Percentiles rank a stretch among this genome's conserved stretches.
These are phyloP conservation scores for Propsilocerus akamusi DNA, from an alignment of 1,140 invertebrate genomes.

Conservation along the genomic window DNA sequence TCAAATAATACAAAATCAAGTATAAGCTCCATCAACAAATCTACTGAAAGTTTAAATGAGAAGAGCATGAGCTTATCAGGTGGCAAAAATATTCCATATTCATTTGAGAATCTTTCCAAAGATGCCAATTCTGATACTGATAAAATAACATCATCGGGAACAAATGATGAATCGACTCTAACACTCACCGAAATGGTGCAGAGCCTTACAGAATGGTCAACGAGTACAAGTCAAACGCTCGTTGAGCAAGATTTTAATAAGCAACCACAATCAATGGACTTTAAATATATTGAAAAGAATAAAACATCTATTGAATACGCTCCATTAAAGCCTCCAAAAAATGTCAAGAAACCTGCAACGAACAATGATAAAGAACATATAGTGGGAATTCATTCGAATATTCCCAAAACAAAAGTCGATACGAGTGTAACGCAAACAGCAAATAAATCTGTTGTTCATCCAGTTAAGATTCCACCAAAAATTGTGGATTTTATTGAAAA, in stretches of 20 bases:
- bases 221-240: slow-evolving; percentile 35
- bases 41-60: slow-evolving; percentile 21
- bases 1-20: slow-evolving; percentile 34
- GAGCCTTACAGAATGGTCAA: slow-evolving; percentile 39
- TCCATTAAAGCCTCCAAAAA: slow-evolving; percentile 17
- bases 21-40: slow-evolving; percentile 24
- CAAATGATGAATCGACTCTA: slow-evolving; percentile 35
- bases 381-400: slow-evolving; percentile 15
- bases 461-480: neutral
- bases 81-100: slow-evolving; percentile 12
- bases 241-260: slow-evolving; percentile 15
- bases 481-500: slow-evolving; percentile 11
- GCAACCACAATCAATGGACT: neutral
- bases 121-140: slow-evolving; percentile 33
- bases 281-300: neutral
- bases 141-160: slow-evolving; percentile 28
- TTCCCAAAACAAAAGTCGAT: slow-evolving; percentile 5
- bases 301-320: slow-evolving; percentile 13
- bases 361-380: slow-evolving; percentile 16
- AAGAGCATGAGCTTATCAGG: slow-evolving; percentile 21
- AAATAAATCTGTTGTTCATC: neutral
- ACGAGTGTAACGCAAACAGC: slow-evolving; percentile 8
- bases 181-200: slow-evolving; percentile 31
- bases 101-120: slow-evolving; percentile 21
- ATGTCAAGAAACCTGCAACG: slow-evolving; percentile 12